Evolutionary conservation across 2,113 vertebrate species (phyloP).

Genomic region (Heloderma charlesbogerti): DNA sequence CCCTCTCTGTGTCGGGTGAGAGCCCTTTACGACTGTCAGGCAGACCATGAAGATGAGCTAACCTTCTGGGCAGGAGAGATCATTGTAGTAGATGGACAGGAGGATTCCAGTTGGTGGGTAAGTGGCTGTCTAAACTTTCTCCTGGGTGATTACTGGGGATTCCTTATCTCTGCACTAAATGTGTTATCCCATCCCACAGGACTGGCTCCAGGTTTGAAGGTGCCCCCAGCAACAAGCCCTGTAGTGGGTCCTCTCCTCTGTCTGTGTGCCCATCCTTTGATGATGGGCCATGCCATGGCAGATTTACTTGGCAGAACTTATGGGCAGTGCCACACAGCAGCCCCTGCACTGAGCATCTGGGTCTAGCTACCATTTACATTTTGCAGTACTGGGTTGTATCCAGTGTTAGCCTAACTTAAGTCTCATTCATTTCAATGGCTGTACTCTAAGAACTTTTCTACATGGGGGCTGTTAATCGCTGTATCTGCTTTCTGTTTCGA

Average conservation of each 20-base stretch:
- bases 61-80: constrained; percentile 75
- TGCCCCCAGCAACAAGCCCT: background rate
- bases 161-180: background rate
- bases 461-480: no score
- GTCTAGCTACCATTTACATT: background rate
- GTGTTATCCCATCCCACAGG: background rate
- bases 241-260: background rate
- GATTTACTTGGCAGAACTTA: background rate
- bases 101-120: constrained; percentile 81
- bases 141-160: background rate
- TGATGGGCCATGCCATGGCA: background rate
- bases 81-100: constrained; percentile 74
- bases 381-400: no score
- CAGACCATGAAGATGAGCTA: constrained; percentile 78
- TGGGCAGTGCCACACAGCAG: background rate
- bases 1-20: constrained; percentile 63
- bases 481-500: no score
- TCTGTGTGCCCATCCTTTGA: background rate
- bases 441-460: no score
- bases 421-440: no score
- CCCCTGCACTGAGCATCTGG: background rate
- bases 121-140: constrained; percentile 32
- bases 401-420: no score
- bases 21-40: constrained; percentile 75
- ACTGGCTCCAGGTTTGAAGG: background rate